Evolutionary conservation across 2,888 invertebrate species (phyloP), one percentile per base, ranked within the genome.

Genomic region (Baronia brevicornis): DNA sequence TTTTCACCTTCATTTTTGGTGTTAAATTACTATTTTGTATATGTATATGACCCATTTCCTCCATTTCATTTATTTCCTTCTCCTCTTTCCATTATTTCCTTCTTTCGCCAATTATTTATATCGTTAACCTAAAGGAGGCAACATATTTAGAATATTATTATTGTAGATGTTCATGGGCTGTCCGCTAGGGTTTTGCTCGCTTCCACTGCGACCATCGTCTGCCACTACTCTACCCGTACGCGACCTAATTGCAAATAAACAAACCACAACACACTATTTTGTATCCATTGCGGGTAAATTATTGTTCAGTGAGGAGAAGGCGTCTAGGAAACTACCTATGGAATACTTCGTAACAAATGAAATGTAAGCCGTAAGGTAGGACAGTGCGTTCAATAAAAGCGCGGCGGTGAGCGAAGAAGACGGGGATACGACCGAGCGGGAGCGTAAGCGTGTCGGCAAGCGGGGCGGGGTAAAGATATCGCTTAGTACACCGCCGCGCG

Each of bases 331-430:
- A 1, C 5, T 4, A 5, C 11, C 21, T 17, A 17, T 35, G 17
- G 22, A 36, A 24, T 28, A 20, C 11, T 28, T 29, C 31, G 30
- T 30, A 33, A 31, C 18, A 35, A 25, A 33, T 31, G 33, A 36
- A 36, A 36, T 42, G 41, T 51, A 28, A 51, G 55, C 56, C 55
- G 59, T 60, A 60, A 57, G 48, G 30, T 42, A 54, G 52, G 51
- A 58, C 51, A 61, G 62, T 42, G 46, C 65, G 28, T 13, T n/a
- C n/a, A n/a, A n/a, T n/a, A n/a, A 62, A 63, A 68, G 72, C 70
- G 64, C 55, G 52, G 63, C 70, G 66, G 45, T 45, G 70, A 70
- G 68, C 70, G 66, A 70, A 56, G 48, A 69, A 43, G 67, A 68
- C 56, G 53, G 68, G 57, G 63, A 60, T 43, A 35, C 32, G 38